phyloP scores from a whole-genome alignment of 1,140 invertebrate species.

The Drosophila pruinosa region DNA sequence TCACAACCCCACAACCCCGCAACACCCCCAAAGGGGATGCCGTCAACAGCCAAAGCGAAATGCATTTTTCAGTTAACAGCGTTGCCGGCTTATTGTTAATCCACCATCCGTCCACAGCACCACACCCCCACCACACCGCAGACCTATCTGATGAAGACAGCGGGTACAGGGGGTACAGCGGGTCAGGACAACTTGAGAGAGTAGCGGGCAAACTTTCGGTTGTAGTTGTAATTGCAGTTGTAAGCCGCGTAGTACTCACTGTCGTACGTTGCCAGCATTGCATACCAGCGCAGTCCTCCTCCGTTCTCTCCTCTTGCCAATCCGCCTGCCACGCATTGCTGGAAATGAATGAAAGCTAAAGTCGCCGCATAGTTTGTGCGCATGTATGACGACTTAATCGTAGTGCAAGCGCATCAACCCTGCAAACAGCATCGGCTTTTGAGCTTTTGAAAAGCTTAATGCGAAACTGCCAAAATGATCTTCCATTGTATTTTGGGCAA shows the following conservation, averaged over 20 bases:
- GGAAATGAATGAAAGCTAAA: constrained; percentile 56
- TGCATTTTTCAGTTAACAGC: constrained; percentile 76
- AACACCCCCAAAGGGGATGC: no score
- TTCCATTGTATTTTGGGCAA: not conserved
- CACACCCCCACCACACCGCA: not conserved
- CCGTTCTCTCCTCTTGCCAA: not conserved
- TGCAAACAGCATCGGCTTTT: no score
- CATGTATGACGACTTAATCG: constrained; percentile 28
- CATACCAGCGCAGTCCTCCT: not conserved
- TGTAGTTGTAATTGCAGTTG: constrained; percentile 68
- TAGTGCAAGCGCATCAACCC: not conserved
- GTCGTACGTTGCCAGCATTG: not conserved
- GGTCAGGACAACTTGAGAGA: no score
- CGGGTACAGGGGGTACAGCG: no score
- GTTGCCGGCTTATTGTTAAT: constrained; percentile 71
- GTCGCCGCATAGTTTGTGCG: constrained; percentile 24
- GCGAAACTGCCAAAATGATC: not conserved
- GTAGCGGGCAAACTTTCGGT: constrained; percentile 9
- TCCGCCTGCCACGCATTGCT: constrained; percentile 17
- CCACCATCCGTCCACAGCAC: not conserved
- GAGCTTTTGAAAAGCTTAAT: not conserved
- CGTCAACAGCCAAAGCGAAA: constrained; percentile 58
- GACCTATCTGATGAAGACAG: not conserved
- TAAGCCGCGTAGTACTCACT: constrained; percentile 63
- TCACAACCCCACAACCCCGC: constrained; percentile 9